Base-by-base conservation (phyloP, 2,888 invertebrate species). In the Prosopocoilus inquinatus region DNA sequence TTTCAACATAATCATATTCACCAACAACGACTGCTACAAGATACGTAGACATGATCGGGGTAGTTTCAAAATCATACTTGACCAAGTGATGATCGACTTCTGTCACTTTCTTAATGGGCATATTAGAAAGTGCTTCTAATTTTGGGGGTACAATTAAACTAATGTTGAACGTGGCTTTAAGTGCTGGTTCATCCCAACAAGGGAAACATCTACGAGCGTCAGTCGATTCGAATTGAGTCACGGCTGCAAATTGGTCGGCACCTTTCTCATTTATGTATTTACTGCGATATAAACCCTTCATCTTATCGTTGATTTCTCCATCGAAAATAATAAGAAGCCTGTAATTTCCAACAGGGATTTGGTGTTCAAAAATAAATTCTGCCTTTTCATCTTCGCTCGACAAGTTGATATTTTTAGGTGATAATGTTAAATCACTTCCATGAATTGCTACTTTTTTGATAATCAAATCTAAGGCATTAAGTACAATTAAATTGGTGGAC, bases 111-210 rank as follows among this genome's bases (percentile, higher is more conserved):
- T 80, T 81, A 1, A 84, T 81, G 0, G 86, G 86, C 96, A 96
- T 97, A 76, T 97, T 97, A 13, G 96, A 96, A 41, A 97, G 81
- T 16, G 94, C 95, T 7, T 91, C 90, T 60, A 89, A 82, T 71
- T 90, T 86, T 55, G 85, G 81, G 16, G 93, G 91, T 43, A 94
- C 91, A 58, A 88, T 81, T 13, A 98, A 78, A 0, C 87, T 85
- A 59, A 97, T 90, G 74, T 94, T 91, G 78, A 97, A 98, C 1
- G 92, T 94, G 1, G 96, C 92, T 78, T 97, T 97, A 61, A 92
- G 86, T 7, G 94, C 91, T 7, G 97, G 97, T 77, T 98, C 97
- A 76, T 98, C 97, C 94, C 94, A 97, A 76, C 96, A 96, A 2
- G 96, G 97, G 72, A 98, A 96, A 69, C 95, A 94, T 62, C 91